Percentiles rank a stretch among this genome's conserved stretches.
These are phyloP conservation scores for Caenorhabditis latens DNA, from an alignment of 1,140 invertebrate species.

Conservation along the genomic window DNA sequence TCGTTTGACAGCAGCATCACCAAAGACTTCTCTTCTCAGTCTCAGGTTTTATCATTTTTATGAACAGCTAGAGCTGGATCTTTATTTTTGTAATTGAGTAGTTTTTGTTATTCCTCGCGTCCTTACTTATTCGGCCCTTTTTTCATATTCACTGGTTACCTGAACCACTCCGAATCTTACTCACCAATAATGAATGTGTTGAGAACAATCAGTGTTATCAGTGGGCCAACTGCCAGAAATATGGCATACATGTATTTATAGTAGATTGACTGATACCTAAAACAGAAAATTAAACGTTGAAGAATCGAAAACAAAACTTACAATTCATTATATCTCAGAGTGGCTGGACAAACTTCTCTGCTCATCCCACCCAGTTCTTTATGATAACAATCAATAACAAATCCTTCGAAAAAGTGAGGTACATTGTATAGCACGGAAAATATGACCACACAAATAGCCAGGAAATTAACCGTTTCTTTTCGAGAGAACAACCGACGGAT, in stretches of 20 bases:
- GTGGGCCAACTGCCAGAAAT: slow-evolving; percentile 74
- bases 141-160: neutral
- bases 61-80: too few relatives aligned
- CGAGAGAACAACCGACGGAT: slow-evolving; percentile 61
- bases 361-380: slow-evolving; percentile 69
- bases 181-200: slow-evolving; percentile 73
- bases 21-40: too few relatives aligned
- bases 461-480: slow-evolving; percentile 62
- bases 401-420: slow-evolving; percentile 75
- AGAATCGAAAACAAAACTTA: slow-evolving; percentile 52
- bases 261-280: slow-evolving; percentile 73
- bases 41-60: too few relatives aligned
- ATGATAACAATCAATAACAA: slow-evolving; percentile 76
- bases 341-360: slow-evolving; percentile 76
- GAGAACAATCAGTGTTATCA: slow-evolving; percentile 71
- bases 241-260: slow-evolving; percentile 77
- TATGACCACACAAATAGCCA: slow-evolving; percentile 66
- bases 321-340: slow-evolving; percentile 67
- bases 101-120: too few relatives aligned
- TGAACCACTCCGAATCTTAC: neutral
- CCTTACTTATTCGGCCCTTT: too few relatives aligned
- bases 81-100: too few relatives aligned
- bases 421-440: slow-evolving; percentile 76
- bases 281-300: slow-evolving; percentile 56
- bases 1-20: too few relatives aligned